These are phyloP conservation scores for Drosophila conformis DNA, from an alignment of 2,888 invertebrate species.

Conservation along the genomic window DNA sequence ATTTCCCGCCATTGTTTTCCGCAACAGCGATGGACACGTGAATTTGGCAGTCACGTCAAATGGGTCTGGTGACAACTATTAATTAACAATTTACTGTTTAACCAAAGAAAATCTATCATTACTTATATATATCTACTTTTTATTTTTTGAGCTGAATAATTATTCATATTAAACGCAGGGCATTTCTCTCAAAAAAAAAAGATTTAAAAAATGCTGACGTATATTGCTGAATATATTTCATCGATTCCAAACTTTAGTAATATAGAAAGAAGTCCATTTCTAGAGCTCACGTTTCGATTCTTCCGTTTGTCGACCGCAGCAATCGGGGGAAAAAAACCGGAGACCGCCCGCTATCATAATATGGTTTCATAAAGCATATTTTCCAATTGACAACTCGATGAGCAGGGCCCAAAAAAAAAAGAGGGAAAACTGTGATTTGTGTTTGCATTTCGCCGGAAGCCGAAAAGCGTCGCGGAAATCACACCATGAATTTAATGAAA, in stretches of 20 bases:
- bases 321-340: background rate
- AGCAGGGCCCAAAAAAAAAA: slow-evolving; percentile 6
- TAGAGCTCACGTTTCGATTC: background rate
- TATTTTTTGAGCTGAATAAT: background rate
- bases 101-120: background rate
- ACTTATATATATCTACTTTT: background rate
- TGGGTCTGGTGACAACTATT: background rate
- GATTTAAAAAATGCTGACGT: rapidly evolving
- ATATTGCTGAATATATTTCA: background rate
- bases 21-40: slow-evolving; percentile 22
- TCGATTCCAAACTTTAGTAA: background rate
- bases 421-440: slow-evolving; percentile 50
- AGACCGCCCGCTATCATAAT: slow-evolving; percentile 40
- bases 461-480: slow-evolving; percentile 67
- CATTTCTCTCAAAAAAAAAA: background rate
- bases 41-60: background rate
- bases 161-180: rapidly evolving
- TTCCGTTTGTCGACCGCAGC: slow-evolving; percentile 12
- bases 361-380: slow-evolving; percentile 41
- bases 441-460: slow-evolving; percentile 67
- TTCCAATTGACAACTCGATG: slow-evolving; percentile 52
- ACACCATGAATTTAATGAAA: slow-evolving; percentile 79
- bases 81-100: background rate
- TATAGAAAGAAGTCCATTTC: background rate
- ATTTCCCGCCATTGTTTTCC: background rate